A percentile compares a stretch with the other conserved stretches of the same genome.
phyloP scores from a whole-genome alignment of 2,797 vertebrate species.

The Okamejei kenojei region DNA sequence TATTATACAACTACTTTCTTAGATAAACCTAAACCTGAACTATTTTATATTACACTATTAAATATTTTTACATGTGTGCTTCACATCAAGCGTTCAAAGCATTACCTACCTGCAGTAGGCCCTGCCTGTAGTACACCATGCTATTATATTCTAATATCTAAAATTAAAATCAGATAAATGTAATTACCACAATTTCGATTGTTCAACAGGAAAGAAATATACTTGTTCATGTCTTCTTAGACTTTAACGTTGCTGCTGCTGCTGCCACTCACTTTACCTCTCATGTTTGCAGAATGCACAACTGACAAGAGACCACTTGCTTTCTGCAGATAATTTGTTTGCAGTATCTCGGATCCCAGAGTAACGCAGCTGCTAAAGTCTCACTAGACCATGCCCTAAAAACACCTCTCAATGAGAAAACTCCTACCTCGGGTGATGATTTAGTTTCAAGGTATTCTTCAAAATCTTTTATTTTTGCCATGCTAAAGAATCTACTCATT shows the following conservation, averaged over 20 bases:
- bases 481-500: not conserved
- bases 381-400: constrained; percentile 24
- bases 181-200: constrained; percentile 6
- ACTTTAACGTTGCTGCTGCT: not conserved
- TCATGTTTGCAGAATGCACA: not conserved
- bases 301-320: constrained; percentile 18
- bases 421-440: not conserved
- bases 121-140: not conserved
- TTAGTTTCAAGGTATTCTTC: not conserved
- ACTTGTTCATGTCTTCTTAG: constrained; percentile 26
- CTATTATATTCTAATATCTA: not conserved
- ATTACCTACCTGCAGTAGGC: not conserved
- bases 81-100: not conserved
- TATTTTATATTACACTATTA: not conserved
- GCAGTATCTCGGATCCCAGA: constrained; percentile 12
- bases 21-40: not conserved
- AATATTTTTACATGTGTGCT: not conserved
- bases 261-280: not conserved
- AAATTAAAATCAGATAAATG: not conserved
- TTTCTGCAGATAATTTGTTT: constrained; percentile 24
- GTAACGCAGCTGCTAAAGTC: constrained; percentile 12
- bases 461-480: not conserved
- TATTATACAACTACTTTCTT: not conserved
- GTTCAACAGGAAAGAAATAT: constrained; percentile 27
- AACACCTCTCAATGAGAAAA: not conserved